phyloP scores from a whole-genome alignment of 2,797 vertebrate genomes.

The Myotis vivesi region DNA sequence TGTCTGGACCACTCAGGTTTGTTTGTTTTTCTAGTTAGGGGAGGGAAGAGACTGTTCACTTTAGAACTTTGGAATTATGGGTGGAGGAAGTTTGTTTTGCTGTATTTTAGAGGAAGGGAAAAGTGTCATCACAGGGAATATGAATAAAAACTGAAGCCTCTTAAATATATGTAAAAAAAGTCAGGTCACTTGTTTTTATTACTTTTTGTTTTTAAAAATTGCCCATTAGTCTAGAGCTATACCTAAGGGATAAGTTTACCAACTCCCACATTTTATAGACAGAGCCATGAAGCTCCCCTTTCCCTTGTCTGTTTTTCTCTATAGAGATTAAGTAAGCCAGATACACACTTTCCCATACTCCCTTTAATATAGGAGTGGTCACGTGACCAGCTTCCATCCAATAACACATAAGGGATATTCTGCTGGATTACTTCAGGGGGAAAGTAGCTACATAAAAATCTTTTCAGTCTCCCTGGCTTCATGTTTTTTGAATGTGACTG shows the following conservation, averaged over 20 bases:
- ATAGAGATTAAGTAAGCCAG: not conserved
- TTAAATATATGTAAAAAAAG: not conserved
- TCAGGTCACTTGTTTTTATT: conserved; percentile 9
- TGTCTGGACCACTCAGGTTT: conserved; percentile 67
- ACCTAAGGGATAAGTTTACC: not conserved
- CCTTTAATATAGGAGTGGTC: not conserved
- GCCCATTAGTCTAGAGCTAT: not conserved
- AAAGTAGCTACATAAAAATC: not conserved
- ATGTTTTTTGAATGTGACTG: not conserved
- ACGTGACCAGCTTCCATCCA: not conserved
- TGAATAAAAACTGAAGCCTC: conserved; percentile 27
- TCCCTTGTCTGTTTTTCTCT: not conserved
- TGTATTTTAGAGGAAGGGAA: not conserved
- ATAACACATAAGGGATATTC: not conserved
- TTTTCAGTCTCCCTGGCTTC: not conserved
- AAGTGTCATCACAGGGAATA: not conserved
- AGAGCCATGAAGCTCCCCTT: not conserved
- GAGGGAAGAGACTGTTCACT: conserved; percentile 43
- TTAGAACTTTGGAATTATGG: conserved; percentile 21
- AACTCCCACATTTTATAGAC: not conserved
- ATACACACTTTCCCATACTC: not conserved
- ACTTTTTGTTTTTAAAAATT: not conserved
- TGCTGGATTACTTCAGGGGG: not conserved
- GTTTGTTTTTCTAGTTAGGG: not conserved
- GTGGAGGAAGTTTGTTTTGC: conserved; percentile 23